Conservation (phyloP, 2,113 vertebrate genomes). For the Indicator indicator region DNA sequence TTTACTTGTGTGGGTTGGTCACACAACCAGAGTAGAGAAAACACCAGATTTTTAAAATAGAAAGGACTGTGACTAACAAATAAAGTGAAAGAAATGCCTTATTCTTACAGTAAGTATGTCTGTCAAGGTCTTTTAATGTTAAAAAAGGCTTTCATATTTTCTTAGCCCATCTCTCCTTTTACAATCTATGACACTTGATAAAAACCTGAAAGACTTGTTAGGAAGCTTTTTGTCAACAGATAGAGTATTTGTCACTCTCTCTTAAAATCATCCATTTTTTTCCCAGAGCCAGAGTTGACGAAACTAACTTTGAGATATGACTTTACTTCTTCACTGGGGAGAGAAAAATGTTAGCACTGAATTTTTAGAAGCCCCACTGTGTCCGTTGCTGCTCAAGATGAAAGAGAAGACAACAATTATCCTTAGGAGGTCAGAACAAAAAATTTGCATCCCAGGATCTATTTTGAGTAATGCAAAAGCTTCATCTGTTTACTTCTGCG, state of each 20-base stretch:
- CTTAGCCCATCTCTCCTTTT: background rate
- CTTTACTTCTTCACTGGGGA: background rate
- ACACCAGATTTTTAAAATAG: background rate
- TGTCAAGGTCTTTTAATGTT: background rate
- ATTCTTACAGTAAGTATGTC: background rate
- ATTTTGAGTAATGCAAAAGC: conserved; percentile 14
- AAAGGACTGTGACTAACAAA: background rate
- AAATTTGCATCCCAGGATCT: background rate
- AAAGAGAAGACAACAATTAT: background rate
- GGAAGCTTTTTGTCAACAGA: background rate
- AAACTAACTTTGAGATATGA: background rate
- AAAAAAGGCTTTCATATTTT: background rate
- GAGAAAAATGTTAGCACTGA: background rate
- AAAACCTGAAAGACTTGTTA: background rate
- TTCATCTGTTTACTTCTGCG: background rate
- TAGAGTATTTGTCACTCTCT: background rate
- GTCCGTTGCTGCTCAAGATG: background rate
- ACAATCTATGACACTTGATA: background rate
- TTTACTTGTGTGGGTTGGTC: background rate
- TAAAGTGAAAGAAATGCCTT: background rate
- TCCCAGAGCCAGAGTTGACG: background rate
- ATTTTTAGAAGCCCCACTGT: background rate
- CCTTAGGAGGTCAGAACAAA: background rate
- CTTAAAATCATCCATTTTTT: background rate
- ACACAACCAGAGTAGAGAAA: background rate